Conservation (phyloP, 2,113 vertebrate species). For the Carlito syrichta region DNA sequence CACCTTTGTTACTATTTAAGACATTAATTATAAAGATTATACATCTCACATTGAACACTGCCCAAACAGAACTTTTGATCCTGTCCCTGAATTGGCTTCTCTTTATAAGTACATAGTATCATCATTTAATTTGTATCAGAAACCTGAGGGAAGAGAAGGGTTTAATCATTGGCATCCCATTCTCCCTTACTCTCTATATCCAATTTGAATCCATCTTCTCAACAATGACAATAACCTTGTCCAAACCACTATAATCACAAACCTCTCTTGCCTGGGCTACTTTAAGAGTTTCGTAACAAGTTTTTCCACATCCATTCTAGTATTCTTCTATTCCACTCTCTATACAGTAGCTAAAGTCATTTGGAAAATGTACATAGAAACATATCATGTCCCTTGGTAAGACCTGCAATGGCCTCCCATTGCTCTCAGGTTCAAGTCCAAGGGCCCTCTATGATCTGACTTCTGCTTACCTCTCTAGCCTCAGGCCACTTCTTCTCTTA, state of each 20-base stretch:
- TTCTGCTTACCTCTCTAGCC: neutral
- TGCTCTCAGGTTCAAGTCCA: neutral
- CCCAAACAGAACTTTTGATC: neutral
- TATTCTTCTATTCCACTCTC: neutral
- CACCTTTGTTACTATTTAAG: neutral
- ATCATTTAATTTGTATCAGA: neutral
- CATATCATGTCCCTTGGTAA: neutral
- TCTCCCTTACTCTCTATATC: neutral
- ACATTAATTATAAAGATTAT: neutral
- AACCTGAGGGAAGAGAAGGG: neutral
- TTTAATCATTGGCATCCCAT: neutral
- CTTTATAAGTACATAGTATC: neutral
- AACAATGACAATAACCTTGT: neutral
- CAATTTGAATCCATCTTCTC: neutral
- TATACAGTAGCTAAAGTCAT: neutral
- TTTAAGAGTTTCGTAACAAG: neutral
- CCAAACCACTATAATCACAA: neutral
- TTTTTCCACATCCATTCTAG: neutral
- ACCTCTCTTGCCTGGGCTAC: neutral
- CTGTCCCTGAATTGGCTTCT: neutral
- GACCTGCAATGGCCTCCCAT: neutral
- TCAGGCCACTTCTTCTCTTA: neutral
- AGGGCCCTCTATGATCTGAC: neutral
- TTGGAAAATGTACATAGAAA: neutral
- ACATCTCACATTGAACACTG: neutral